Conservation (phyloP, 2,888 invertebrate genomes). For the Pyrrhosoma nymphula region DNA sequence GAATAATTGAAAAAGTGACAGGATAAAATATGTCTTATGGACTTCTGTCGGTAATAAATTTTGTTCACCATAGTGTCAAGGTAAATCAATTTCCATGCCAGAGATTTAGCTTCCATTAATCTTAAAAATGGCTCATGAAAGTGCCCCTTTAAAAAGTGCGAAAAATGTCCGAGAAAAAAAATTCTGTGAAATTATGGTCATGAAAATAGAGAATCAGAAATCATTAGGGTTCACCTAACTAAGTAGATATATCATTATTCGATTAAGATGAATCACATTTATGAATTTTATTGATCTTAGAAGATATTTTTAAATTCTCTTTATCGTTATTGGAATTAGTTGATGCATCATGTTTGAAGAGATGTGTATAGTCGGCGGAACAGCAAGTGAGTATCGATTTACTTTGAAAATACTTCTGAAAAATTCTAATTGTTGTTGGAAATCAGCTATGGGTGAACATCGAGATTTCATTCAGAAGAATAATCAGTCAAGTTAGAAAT, state of each 20-base stretch:
- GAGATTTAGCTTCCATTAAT: slow-evolving; percentile 35
- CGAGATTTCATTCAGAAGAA: too few relatives aligned
- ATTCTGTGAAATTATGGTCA: neutral
- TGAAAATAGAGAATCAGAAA: neutral
- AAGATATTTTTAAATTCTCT: too few relatives aligned
- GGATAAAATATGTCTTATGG: slow-evolving; percentile 26
- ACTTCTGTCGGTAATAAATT: slow-evolving; percentile 31
- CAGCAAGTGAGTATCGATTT: too few relatives aligned
- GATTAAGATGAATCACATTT: neutral
- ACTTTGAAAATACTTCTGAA: too few relatives aligned
- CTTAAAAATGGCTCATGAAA: slow-evolving; percentile 17
- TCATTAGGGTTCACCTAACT: neutral
- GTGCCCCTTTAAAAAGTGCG: slow-evolving; percentile 6
- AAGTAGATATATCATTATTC: neutral
- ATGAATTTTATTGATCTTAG: too few relatives aligned
- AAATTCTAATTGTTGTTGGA: too few relatives aligned
- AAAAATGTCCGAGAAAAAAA: neutral
- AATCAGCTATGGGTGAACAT: too few relatives aligned
- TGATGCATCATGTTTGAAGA: too few relatives aligned
- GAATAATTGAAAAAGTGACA: slow-evolving; percentile 20
- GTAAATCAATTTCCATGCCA: slow-evolving; percentile 25
- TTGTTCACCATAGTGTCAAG: slow-evolving; percentile 12
- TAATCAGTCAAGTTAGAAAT: too few relatives aligned
- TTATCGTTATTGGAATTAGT: too few relatives aligned
- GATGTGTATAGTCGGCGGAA: too few relatives aligned